Conservation (phyloP, 2,888 invertebrate genomes). For the Xiphydria camelus region DNA sequence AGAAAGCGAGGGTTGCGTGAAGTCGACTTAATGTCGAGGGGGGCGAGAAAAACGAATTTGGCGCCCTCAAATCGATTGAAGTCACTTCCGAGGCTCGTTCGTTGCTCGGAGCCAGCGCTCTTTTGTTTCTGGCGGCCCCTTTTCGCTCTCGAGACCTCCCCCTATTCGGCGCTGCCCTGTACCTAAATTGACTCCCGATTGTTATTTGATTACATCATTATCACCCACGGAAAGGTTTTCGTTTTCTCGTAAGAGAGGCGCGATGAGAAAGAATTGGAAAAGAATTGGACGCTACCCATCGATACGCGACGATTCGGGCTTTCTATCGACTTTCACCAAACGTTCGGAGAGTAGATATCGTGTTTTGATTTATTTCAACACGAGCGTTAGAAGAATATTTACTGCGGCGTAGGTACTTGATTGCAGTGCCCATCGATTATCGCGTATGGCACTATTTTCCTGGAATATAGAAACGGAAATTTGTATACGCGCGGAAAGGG, state of each 20-base stretch:
- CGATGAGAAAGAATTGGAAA: too few relatives aligned
- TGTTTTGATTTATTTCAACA: too few relatives aligned
- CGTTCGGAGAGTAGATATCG: too few relatives aligned
- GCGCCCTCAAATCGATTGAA: conserved; percentile 21
- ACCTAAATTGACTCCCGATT: conserved; percentile 26
- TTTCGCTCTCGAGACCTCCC: conserved; percentile 14
- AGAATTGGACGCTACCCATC: conserved; percentile 5
- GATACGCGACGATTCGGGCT: conserved; percentile 2
- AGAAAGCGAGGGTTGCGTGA: background rate
- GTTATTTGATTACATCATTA: conserved; percentile 27
- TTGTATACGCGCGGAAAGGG: too few relatives aligned
- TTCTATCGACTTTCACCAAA: too few relatives aligned
- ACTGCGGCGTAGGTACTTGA: too few relatives aligned
- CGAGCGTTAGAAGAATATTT: too few relatives aligned
- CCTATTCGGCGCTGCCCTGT: conserved; percentile 23
- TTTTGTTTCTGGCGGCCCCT: conserved; percentile 19
- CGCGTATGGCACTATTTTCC: too few relatives aligned
- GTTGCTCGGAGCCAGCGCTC: conserved; percentile 13
- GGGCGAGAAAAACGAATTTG: conserved; percentile 23
- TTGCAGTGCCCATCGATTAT: too few relatives aligned
- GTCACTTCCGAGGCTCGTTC: conserved; percentile 28
- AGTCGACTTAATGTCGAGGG: background rate
- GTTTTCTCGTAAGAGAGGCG: conserved; percentile 2
- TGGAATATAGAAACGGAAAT: too few relatives aligned
- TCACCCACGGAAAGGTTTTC: conserved; percentile 7